Base-by-base conservation (phyloP, 2,113 vertebrate genomes). In the Lophotis ruficrista region DNA sequence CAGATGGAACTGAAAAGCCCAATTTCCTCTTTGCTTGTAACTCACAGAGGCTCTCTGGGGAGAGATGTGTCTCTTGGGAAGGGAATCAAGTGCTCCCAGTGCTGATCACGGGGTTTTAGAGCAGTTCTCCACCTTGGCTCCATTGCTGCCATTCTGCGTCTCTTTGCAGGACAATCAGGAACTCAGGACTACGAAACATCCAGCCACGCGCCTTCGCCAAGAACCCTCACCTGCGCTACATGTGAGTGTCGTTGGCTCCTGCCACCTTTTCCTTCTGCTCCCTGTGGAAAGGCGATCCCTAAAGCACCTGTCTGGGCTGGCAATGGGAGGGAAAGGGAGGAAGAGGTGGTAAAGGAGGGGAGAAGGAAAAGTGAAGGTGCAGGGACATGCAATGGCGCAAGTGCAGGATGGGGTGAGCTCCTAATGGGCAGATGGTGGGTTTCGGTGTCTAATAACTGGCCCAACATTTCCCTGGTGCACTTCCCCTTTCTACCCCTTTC, bases 151-250 rank as follows among this genome's bases (percentile, higher is more conserved):
- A 54, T 78, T 94, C 66, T 87, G 38, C 12, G 11, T 97, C n/a
- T 92, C 95, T 83, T 97, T 96, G 24, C 98, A 99, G 99, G 98
- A 99, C 99, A 89, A 99, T 99, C 98, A 99, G 98, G 97, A 99
- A 99, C 98, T 99, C 99, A 97, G 99, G 99, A 98, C 98, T 99
- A 91, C 98, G 98, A 96, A 98, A 97, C 90, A 99, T 99, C 97
- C 99, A 99, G 96, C 96, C 98, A 6, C 98, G 99, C 64, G 99
- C 99, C 22, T 99, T 99, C 43, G 98, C 99, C 95, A 99, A 99
- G 98, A 99, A 99, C 92, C 99, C 99, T 48, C 99, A 99, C 91
- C 98, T 99, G 93, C 99, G 98, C 95, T 99, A 99, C 97, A 99
- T 99, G 99, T 99, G 98, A 99, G 99, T 98, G 90, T 75, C 14